Evolutionary conservation across 2,113 vertebrate species (phyloP), one percentile per base, ranked within the genome.

Genomic region (Fregetta grallaria): DNA sequence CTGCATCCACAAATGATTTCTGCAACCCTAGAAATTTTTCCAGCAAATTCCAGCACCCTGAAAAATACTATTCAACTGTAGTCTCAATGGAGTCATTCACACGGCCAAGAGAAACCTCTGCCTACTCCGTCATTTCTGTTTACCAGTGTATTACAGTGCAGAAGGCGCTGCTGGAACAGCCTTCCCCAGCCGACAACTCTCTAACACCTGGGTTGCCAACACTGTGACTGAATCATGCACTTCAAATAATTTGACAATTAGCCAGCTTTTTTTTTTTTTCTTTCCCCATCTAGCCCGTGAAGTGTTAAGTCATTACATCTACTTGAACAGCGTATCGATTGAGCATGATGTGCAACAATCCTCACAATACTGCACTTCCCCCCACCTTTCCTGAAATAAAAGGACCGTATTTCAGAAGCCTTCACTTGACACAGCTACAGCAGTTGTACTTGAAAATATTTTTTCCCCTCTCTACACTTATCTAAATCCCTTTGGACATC

Each of bases 241-340:
- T 44, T 49, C 50, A 62, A 56, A 18, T 40, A 11, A 27, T 10
- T 3, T 79, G 58, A 70, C 16, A 53, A 6, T 3, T 17, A 83
- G 32, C 14, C 50, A 68, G 44, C 38, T 44, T 40, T 15, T 9
- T 12, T 19, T 22, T 7, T 19, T 42, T 44, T 44, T 7, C 15
- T 1, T 1, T 5, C 27, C 21, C 3, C 9, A 7, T 25, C 66
- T 45, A 42, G 30, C n/a, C 50, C 16, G 1, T 7, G 55, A 67
- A 68, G 38, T 3, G 38, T 52, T 58, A 87, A 92, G 21, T 47
- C 45, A 36, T 29, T 62, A 19, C 0, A 74, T 7, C 29, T 36
- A 30, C 58, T 23, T 9, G 25, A 65, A 40, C 45, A 34, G 13
- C 18, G 0, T 7, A 42, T 16, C 0, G 3, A 38, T 3, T 7